These are phyloP conservation scores for Orthonevra nobilis DNA, from an alignment of 2,888 invertebrate species.

Conservation along the genomic window DNA sequence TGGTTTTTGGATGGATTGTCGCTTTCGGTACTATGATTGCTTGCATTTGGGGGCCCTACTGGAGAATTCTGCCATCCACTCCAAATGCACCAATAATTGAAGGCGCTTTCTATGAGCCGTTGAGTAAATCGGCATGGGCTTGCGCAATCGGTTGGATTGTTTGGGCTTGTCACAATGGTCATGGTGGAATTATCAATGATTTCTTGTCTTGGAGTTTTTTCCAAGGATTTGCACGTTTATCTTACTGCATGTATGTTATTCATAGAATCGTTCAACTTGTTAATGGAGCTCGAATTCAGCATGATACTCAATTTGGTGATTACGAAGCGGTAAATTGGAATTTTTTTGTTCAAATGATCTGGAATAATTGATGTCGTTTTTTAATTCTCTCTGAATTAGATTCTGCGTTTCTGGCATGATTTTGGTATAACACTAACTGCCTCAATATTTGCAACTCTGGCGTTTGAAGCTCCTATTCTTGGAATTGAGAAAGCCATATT, in stretches of 20 bases:
- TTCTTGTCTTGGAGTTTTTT: constrained; percentile 78
- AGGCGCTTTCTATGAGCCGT: constrained; percentile 78
- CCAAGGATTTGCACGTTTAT: constrained; percentile 77
- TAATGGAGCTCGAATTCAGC: constrained; percentile 75
- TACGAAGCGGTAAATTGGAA: constrained; percentile 78
- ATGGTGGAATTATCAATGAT: constrained; percentile 78
- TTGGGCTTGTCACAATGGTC: constrained; percentile 79
- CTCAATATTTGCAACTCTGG: constrained; percentile 79
- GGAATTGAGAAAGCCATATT: constrained; percentile 80
- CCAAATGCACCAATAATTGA: constrained; percentile 75
- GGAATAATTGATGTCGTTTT: no score
- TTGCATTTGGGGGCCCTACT: constrained; percentile 77
- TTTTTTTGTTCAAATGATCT: no score
- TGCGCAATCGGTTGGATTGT: constrained; percentile 78
- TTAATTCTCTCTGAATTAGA: constrained; percentile 73
- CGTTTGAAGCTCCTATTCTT: constrained; percentile 81
- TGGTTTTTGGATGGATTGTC: constrained; percentile 76
- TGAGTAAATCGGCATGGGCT: constrained; percentile 78
- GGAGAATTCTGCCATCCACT: constrained; percentile 75
- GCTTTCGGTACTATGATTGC: constrained; percentile 76
- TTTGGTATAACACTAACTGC: constrained; percentile 78
- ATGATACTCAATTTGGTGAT: constrained; percentile 77
- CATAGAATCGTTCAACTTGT: constrained; percentile 78
- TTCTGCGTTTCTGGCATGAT: constrained; percentile 80
- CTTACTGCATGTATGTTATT: constrained; percentile 79